A percentile compares a stretch with the other conserved stretches of the same genome.
Evolutionary conservation across 2,797 vertebrate genomes (phyloP).

Genomic region (Florisuga fusca): DNA sequence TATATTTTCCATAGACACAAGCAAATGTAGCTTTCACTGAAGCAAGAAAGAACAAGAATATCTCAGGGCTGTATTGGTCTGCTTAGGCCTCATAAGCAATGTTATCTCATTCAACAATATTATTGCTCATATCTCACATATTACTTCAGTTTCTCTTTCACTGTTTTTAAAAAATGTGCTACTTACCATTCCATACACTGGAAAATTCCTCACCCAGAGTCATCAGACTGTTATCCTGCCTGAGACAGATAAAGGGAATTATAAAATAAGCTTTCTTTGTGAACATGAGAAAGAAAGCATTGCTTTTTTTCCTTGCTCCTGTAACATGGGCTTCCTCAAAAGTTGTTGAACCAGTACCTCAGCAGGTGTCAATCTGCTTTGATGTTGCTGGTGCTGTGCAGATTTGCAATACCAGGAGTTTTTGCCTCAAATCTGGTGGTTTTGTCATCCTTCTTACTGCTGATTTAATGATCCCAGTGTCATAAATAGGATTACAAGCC

Average conservation of each 20-base stretch:
- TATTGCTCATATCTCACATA: not conserved
- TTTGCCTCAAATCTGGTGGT: constrained; percentile 45
- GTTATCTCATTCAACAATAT: not conserved
- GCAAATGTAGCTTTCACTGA: not conserved
- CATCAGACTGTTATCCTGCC: not conserved
- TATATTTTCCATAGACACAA: not conserved
- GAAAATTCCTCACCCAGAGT: not conserved
- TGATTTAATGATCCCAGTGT: constrained; percentile 55
- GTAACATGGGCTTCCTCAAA: not conserved
- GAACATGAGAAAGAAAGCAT: not conserved
- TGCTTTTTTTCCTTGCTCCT: not conserved
- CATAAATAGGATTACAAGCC: constrained; percentile 56
- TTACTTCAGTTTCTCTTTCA: not conserved
- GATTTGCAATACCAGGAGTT: not conserved
- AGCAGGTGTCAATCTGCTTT: constrained; percentile 15
- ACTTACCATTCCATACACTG: not conserved
- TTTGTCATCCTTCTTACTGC: constrained; percentile 33
- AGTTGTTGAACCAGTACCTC: not conserved
- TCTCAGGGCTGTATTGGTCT: not conserved
- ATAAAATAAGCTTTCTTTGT: not conserved
- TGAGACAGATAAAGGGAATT: not conserved
- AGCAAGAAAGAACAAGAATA: not conserved
- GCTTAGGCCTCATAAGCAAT: not conserved
- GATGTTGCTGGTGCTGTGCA: not conserved
- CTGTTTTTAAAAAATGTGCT: not conserved